Evolutionary conservation across 35 echinoderm and acorn worm genomes (phyloP).

Genomic region (Holothuria glaberrima): DNA sequence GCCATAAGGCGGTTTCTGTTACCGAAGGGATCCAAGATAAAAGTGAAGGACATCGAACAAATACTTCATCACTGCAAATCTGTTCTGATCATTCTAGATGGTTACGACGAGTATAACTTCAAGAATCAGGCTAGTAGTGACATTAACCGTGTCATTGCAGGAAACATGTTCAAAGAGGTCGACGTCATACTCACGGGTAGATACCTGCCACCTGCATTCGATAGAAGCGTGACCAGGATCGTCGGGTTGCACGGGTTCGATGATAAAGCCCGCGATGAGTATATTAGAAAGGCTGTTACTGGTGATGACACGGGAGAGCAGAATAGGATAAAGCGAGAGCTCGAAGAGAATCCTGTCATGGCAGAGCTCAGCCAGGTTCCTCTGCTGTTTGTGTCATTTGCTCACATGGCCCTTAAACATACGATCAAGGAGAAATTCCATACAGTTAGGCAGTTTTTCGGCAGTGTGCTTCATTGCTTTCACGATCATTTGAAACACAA

Average conservation of each 20-base stretch:
- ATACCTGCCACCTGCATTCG: conserved; percentile 27
- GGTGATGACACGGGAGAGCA: conserved; percentile 1
- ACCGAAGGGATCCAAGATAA: conserved; percentile 8
- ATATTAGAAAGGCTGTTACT: conserved; percentile 18
- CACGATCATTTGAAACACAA: conserved; percentile 44
- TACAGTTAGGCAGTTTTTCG: conserved; percentile 12
- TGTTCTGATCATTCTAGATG: conserved; percentile 28
- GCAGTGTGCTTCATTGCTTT: conserved; percentile 30
- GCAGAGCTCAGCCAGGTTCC: conserved; percentile 19
- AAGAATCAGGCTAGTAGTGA: conserved; percentile 15
- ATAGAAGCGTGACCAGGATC: conserved; percentile 22
- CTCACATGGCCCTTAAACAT: conserved; percentile 36
- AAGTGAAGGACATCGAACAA: conserved; percentile 14
- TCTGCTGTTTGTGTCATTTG: conserved; percentile 40
- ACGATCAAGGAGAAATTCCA: conserved; percentile 16
- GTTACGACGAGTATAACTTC: conserved; percentile 25
- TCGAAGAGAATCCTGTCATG: conserved; percentile 24
- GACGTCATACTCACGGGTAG: conserved; percentile 28
- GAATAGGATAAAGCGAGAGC: conserved; percentile 32
- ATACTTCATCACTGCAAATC: conserved; percentile 22
- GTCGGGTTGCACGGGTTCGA: conserved; percentile 16
- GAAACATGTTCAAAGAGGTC: conserved; percentile 12
- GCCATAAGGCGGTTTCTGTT: conserved; percentile 18
- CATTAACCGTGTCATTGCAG: conserved; percentile 27
- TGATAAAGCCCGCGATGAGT: conserved; percentile 1